phyloP scores from a whole-genome alignment of 1,140 invertebrate species.

The Drosophila watanabei region DNA sequence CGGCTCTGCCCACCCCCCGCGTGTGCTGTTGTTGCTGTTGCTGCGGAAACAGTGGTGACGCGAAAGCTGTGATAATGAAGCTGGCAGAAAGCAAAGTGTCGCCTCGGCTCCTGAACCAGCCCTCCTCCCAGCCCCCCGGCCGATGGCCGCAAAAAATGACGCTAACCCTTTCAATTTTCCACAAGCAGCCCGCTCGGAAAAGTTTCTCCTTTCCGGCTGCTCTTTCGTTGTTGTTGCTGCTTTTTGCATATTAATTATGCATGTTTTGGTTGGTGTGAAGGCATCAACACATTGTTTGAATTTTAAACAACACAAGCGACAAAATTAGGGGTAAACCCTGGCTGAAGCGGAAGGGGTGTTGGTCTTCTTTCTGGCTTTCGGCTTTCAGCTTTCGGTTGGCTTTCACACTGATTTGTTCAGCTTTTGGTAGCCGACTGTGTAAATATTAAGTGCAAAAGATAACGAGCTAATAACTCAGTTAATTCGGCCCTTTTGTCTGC shows the following conservation, averaged over 20 bases:
- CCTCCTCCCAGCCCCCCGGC: not conserved
- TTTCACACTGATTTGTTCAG: conserved; percentile 41
- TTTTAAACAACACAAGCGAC: conserved; percentile 74
- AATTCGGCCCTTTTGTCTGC: conserved; percentile 32
- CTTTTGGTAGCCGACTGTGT: conserved; percentile 69
- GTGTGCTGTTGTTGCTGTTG: conserved; percentile 30
- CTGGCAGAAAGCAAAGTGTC: conserved; percentile 71
- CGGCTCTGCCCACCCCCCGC: not conserved
- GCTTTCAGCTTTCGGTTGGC: conserved; percentile 15
- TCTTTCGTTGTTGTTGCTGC: conserved; percentile 54
- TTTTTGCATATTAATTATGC: conserved; percentile 85
- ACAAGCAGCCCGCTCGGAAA: conserved; percentile 59
- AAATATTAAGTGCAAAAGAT: conserved; percentile 79
- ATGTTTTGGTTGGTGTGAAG: conserved; percentile 84
- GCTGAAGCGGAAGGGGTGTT: not conserved
- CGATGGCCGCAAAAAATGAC: conserved; percentile 57
- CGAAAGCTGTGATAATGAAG: conserved; percentile 85
- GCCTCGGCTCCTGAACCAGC: conserved; percentile 38
- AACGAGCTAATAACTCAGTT: conserved; percentile 82
- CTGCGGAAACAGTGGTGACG: conserved; percentile 82
- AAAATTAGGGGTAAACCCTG: conserved; percentile 55
- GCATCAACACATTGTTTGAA: conserved; percentile 85
- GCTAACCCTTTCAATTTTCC: conserved; percentile 80
- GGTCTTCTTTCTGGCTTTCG: conserved; percentile 16
- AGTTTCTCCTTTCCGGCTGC: conserved; percentile 50